These are phyloP conservation scores for Pachymerium ferrugineum DNA, from an alignment of 2,888 invertebrate genomes.

Conservation along the genomic window DNA sequence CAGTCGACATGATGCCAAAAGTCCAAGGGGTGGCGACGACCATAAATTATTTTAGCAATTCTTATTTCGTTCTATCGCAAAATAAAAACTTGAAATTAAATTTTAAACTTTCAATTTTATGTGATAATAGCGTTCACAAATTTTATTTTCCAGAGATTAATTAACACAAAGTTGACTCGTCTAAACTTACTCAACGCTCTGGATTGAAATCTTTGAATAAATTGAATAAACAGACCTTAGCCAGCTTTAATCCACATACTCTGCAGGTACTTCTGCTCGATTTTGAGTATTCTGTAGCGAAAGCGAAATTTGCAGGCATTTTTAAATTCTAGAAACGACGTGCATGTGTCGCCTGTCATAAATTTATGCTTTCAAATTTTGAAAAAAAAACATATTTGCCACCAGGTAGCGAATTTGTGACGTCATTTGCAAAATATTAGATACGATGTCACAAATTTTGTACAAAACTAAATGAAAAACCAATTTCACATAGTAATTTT, in stretches of 20 bases:
- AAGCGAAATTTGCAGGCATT: too few species aligned
- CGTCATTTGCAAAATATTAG: too few species aligned
- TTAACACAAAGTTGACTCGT: not conserved
- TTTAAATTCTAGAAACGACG: too few species aligned
- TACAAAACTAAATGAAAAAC: too few species aligned
- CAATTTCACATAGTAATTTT: too few species aligned
- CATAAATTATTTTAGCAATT: conserved; percentile 76
- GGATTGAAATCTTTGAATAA: not conserved
- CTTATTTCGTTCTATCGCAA: conserved; percentile 61
- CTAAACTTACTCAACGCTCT: conserved; percentile 12
- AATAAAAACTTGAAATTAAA: not conserved
- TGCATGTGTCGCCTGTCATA: too few species aligned
- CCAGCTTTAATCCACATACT: conserved; percentile 78
- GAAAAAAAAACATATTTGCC: too few species aligned
- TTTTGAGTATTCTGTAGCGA: conserved; percentile 89
- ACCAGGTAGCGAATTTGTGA: too few species aligned
- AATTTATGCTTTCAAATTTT: too few species aligned
- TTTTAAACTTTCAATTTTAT: not conserved
- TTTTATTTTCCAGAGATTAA: conserved; percentile 24
- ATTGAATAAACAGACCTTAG: conserved; percentile 56
- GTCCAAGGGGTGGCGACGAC: conserved; percentile 74
- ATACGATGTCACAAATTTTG: too few species aligned
- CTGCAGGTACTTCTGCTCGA: conserved; percentile 72
- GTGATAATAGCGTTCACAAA: not conserved
- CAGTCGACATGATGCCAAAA: conserved; percentile 90